A percentile compares a stretch with the other conserved stretches of the same genome.
These are phyloP conservation scores for Plusia festucae DNA, from an alignment of 2,888 invertebrate species.

Conservation along the genomic window DNA sequence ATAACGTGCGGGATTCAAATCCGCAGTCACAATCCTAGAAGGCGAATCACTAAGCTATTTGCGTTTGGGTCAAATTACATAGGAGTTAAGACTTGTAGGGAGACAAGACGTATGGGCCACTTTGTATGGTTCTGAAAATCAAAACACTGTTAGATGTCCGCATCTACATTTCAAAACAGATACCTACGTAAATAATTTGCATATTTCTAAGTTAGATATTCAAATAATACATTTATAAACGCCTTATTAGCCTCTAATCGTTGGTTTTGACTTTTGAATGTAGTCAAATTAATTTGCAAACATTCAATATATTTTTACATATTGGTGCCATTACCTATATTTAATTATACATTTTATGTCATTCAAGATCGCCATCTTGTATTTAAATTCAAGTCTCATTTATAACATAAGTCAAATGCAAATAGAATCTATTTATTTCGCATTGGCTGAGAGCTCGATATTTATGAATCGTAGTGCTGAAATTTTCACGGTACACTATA, in stretches of 20 bases:
- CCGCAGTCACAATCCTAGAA: background rate
- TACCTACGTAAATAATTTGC: conserved; percentile 30
- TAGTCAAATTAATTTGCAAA: background rate
- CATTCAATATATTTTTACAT: conserved; percentile 9
- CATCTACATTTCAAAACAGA: conserved; percentile 44
- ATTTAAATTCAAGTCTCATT: conserved; percentile 36
- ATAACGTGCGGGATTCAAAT: no score
- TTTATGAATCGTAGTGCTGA: conserved; percentile 66
- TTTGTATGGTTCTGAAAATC: conserved; percentile 28
- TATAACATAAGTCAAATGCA: conserved; percentile 53
- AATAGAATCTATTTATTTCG: conserved; percentile 67
- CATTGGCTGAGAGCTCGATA: conserved; percentile 55
- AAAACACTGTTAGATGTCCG: conserved; percentile 19
- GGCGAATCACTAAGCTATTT: background rate
- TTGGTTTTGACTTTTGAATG: background rate
- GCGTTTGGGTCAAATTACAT: no score
- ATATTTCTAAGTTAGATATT: conserved; percentile 28
- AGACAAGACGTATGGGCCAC: background rate
- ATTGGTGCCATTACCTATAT: background rate
- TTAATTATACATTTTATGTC: background rate
- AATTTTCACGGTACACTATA: conserved; percentile 65
- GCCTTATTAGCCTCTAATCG: conserved; percentile 15
- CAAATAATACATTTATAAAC: conserved; percentile 11
- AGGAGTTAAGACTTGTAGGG: no score
- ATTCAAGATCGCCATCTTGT: background rate